These are phyloP conservation scores for Puffinus mauretanicus DNA, from an alignment of 2,113 vertebrate genomes.

Conservation along the genomic window DNA sequence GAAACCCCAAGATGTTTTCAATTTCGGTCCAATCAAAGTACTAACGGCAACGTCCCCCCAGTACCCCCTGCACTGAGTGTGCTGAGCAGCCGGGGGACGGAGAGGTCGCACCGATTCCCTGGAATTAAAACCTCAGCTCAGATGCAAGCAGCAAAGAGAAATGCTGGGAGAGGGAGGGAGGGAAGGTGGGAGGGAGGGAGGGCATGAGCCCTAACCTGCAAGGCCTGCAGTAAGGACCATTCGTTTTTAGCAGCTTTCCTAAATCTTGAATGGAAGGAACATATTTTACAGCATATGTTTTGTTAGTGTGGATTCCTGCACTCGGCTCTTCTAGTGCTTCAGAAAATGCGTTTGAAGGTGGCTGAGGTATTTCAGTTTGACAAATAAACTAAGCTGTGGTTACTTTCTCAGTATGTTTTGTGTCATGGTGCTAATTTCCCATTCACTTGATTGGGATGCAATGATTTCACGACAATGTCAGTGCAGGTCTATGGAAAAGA, in stretches of 20 bases:
- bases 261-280: background rate
- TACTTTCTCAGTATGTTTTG: slow-evolving; percentile 48
- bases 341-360: background rate
- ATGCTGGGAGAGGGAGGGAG: background rate
- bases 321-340: background rate
- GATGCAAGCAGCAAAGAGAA: background rate
- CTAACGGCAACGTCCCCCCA: background rate
- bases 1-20: background rate
- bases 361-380: slow-evolving; percentile 33
- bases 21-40: background rate
- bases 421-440: slow-evolving; percentile 40
- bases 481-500: slow-evolving; percentile 70
- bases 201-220: background rate
- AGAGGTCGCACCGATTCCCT: background rate
- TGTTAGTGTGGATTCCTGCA: background rate
- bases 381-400: slow-evolving; percentile 38
- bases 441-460: slow-evolving; percentile 56
- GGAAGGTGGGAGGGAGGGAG: background rate
- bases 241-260: background rate
- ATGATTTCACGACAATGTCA: slow-evolving; percentile 64
- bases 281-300: background rate
- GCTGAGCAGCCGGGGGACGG: background rate
- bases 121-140: background rate
- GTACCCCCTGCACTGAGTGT: accelerated
- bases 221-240: background rate